phyloP scores from a whole-genome alignment of 2,888 invertebrate genomes.

The Scelioninae gen. 1 region DNA sequence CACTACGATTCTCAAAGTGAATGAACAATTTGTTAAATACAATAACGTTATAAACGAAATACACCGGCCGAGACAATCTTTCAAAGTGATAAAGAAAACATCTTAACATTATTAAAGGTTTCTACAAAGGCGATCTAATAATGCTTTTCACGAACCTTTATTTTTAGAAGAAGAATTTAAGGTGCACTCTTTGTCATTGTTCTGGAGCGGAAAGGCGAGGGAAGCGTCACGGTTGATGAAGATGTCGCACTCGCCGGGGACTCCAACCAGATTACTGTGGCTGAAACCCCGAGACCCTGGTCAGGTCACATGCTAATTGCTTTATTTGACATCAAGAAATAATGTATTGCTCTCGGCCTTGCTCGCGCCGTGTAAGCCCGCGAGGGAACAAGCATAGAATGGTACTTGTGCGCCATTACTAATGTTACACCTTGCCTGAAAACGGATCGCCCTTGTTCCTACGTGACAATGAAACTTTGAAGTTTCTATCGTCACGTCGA shows the following conservation, averaged over 20 bases:
- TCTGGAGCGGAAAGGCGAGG: conserved; percentile 43
- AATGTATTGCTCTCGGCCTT: conserved; percentile 78
- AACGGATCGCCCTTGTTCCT: conserved; percentile 53
- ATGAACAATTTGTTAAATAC: too few species aligned
- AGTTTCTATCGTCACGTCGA: conserved; percentile 54
- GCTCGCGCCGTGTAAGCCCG: conserved; percentile 71
- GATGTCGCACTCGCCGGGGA: conserved; percentile 84
- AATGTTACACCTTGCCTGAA: conserved; percentile 59
- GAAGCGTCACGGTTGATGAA: conserved; percentile 82
- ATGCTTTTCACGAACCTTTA: too few species aligned
- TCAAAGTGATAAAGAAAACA: too few species aligned
- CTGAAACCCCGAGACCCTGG: conserved; percentile 80
- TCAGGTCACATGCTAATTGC: conserved; percentile 84
- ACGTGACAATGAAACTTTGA: conserved; percentile 59
- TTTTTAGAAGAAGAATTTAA: not conserved
- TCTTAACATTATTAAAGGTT: too few species aligned
- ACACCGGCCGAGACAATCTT: too few species aligned
- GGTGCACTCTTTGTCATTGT: conserved; percentile 5
- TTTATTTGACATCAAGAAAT: conserved; percentile 85
- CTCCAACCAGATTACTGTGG: conserved; percentile 82
- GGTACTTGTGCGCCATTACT: conserved; percentile 63
- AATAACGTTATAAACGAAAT: too few species aligned
- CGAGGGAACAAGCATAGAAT: conserved; percentile 73
- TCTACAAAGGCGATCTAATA: too few species aligned
- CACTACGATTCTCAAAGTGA: too few species aligned